Evolutionary conservation across 2,797 vertebrate species (phyloP), one percentile per base, ranked within the genome.

Genomic region (Eospalax fontanierii): DNA sequence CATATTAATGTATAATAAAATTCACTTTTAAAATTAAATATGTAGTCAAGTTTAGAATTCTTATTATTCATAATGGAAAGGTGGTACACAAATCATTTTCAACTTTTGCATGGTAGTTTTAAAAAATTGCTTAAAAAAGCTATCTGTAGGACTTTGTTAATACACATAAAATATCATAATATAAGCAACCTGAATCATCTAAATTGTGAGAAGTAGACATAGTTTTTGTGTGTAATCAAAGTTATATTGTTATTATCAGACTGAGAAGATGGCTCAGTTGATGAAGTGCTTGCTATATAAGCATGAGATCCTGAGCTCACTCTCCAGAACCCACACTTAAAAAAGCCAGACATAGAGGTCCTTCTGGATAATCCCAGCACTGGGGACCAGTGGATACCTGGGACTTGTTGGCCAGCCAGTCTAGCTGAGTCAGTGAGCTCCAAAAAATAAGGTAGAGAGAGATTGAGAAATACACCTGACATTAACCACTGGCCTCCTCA

Each of bases 11-110:
- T 38, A 46, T 59, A 74, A 46, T 59, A 74, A 74, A 87, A 50
- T 54, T 86, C 68, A 86, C 24, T 81, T n/a, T 22, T 82, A 50
- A 90, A 86, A 87, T 11, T 59, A 57, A 63, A 75, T 75, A 30
- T 73, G 46, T 75, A 35, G 33, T 65, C 24, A 63, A 82, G 61
- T 74, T 86, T 35, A 50, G 50, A 59, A 66, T 86, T 70, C 15
- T 26, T 50, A 54, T 54, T 14, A 54, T 54, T 54, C 50, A 54
- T 54, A 54, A 24, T 50, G 21, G 50, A 61, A 28, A 11, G 46
- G 12, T 86, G 57, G 43, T 43, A 57, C 14, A 54, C 61, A 54
- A 80, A 57, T 61, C 33, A 68, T 8, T 87, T 43, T 74, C 35
- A 82, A 82, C 24, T 66, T n/a, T 46, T 57, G 15, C 6, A 54